These are phyloP conservation scores for Electrona antarctica DNA, from an alignment of 2,113 vertebrate genomes.

Conservation along the genomic window DNA sequence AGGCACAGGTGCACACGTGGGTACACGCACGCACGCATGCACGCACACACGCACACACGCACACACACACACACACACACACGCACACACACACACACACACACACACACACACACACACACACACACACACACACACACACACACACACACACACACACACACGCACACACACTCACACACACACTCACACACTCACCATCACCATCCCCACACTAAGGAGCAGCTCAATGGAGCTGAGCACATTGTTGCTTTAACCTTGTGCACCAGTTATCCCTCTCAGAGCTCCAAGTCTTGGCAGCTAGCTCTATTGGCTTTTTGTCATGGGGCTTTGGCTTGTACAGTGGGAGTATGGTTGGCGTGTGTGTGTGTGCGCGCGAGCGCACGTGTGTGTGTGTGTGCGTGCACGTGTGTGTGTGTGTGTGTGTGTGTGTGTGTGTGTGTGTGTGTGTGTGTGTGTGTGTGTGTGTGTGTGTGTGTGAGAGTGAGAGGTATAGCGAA, in stretches of 20 bases:
- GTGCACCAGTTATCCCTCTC: slow-evolving; percentile 77
- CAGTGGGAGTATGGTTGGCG: slow-evolving; percentile 44
- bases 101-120: slow-evolving; percentile 32
- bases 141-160: slow-evolving; percentile 34
- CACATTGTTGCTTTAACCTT: slow-evolving; percentile 81
- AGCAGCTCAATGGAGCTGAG: slow-evolving; percentile 70
- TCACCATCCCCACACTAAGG: slow-evolving; percentile 37
- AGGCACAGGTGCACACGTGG: background rate
- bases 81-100: background rate
- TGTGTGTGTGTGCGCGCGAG: background rate
- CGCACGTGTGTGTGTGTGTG: background rate
- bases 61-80: background rate
- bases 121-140: slow-evolving; percentile 31
- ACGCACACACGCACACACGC: slow-evolving; percentile 27
- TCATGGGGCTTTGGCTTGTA: slow-evolving; percentile 71
- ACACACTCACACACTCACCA: slow-evolving; percentile 23
- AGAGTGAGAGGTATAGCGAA: slow-evolving; percentile 33
- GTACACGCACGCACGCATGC: background rate
- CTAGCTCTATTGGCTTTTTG: slow-evolving; percentile 78
- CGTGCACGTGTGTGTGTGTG: background rate
- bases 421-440: no score
- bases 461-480: no score
- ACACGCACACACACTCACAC: slow-evolving; percentile 40
- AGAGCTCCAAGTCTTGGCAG: slow-evolving; percentile 73
- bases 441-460: no score